Evolutionary conservation across 2,113 vertebrate genomes (phyloP), one percentile per base, ranked within the genome.

Genomic region (Hoplias malabaricus): DNA sequence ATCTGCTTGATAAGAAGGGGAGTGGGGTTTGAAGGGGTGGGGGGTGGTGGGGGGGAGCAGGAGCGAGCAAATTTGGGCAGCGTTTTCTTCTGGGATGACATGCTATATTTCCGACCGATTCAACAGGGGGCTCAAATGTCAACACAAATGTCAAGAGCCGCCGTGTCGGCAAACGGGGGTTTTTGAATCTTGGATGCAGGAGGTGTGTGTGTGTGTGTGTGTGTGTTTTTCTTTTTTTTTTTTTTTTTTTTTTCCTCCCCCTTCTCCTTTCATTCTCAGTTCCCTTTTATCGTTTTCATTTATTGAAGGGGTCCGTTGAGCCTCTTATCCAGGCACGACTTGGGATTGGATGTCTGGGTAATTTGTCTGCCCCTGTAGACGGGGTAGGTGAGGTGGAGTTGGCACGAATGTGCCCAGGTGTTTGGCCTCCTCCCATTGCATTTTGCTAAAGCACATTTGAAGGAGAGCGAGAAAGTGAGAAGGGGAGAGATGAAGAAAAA

Each of bases 1-100:
- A 97, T 97, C 94, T 96, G 92, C 90, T 89, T 91, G 94, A 96
- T 96, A 96, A 95, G 91, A 86, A 84, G 83, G 89, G 71, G 76
- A 73, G 73, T 78, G 77, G 82, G 84, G 83, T 87, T 91, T 93
- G 85, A 91, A 91, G 89, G 78, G 90, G 90, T 87, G 85, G 93
- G 88, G 14, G 27, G 25, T 11, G 25, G 54, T 23, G 23, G 27
- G 57, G 25, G n/a, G n/a, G n/a, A n/a, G n/a, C n/a, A n/a, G n/a
- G n/a, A n/a, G n/a, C n/a, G n/a, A n/a, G n/a, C n/a, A n/a, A n/a
- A 27, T 33, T 61, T 27, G 65, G 74, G 74, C 65, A 43, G 36
- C 66, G 54, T 77, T 46, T 93, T 91, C 90, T 93, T 89, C 87
- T 81, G 90, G 82, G 88, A 90, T 92, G 91, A 90, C 90, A 90